phyloP scores from a whole-genome alignment of 2,888 invertebrate genomes.

The Drosophila subsilvestris region DNA sequence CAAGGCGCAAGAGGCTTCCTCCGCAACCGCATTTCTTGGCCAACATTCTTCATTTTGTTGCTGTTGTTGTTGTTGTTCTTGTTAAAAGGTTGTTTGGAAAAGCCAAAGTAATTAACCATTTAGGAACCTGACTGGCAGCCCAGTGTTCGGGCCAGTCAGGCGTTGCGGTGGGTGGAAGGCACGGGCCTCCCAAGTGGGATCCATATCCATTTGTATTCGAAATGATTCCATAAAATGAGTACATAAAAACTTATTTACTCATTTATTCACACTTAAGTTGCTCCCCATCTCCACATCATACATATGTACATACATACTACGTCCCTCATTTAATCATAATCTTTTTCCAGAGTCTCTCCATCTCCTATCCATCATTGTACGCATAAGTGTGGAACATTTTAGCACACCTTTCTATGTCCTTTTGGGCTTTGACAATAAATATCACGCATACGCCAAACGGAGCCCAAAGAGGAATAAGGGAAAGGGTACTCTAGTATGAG shows the following conservation, averaged over 20 bases:
- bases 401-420: background rate
- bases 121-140: background rate
- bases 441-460: slow-evolving; percentile 47
- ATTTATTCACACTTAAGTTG: too few species aligned
- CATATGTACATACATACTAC: too few species aligned
- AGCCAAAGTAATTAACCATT: background rate
- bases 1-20: too few species aligned
- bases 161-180: too few species aligned
- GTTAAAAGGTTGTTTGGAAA: background rate
- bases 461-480: slow-evolving; percentile 1
- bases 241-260: too few species aligned
- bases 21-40: too few species aligned
- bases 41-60: too few species aligned
- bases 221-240: too few species aligned
- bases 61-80: background rate
- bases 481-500: slow-evolving; percentile 9
- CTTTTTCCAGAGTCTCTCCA: too few species aligned
- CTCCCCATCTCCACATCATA: too few species aligned
- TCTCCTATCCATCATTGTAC: background rate
- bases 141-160: background rate
- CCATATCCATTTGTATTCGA: background rate
- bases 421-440: slow-evolving; percentile 18
- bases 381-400: background rate
- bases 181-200: too few species aligned
- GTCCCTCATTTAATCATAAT: background rate